Base-by-base conservation (phyloP, 2,113 vertebrate genomes). In the Nycticebus coucang region DNA sequence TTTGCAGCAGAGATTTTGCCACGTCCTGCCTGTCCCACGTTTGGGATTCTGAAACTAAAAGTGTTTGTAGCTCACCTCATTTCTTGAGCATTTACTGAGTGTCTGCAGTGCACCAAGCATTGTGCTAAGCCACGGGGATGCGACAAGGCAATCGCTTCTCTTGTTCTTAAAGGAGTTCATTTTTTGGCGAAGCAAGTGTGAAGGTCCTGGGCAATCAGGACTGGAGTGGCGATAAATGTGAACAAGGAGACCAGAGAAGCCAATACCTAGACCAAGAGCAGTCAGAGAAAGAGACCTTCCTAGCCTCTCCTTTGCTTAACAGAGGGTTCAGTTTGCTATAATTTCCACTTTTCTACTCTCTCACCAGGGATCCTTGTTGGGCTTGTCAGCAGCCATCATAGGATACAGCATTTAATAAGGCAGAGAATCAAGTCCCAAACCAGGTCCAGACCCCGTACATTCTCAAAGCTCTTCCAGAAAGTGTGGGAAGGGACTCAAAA, bases 1-100 rank as follows among this genome's bases (percentile, higher is more conserved):
- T 82, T 77, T 95, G 10, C 11, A 57, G 69, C 28, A 72, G 59
- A 60, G 17, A 91, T 62, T 53, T 95, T 55, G 93, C 4, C 3
- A 80, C 19, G 30, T 11, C 15, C 14, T 66, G 1, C 3, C 17
- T 71, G 8, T 33, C 10, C 33, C 35, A 14, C 22, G 35, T 33
- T 66, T 24, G n/a, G 9, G 11, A 66, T 62, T 87, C 35, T 71
- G 7, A 41, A 84, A 41, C 35, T 15, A 53, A 81, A n/a, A 1
- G 22, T 66, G 1, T 10, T 68, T 7, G 0, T 24, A n/a, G 24
- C 30, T 78, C 37, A 45, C 6, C 85, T 71, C 26, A 81, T 30
- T 78, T 95, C 33, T 78, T 77, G 45, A 78, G 53, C 2, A 33
- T 75, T 41, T 19, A n/a, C 11, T 2, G 7, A 88, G 13, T 53